Evolutionary conservation across 2,888 invertebrate species (phyloP).

Genomic region (Microctonus brassicae): DNA sequence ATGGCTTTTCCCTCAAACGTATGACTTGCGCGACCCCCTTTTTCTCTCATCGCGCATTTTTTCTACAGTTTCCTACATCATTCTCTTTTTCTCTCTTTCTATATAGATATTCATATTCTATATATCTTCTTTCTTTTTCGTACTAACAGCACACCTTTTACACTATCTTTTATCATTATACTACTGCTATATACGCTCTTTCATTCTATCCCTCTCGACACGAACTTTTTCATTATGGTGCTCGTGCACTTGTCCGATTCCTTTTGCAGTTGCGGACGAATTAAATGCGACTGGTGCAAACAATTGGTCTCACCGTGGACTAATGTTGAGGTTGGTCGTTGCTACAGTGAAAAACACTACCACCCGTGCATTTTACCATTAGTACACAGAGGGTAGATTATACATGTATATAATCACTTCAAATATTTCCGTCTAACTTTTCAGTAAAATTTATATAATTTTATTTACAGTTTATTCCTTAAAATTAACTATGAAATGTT

Average conservation of each 20-base stretch:
- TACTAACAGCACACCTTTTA: slow-evolving; percentile 20
- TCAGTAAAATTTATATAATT: slow-evolving; percentile 11
- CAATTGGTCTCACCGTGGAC: slow-evolving; percentile 38
- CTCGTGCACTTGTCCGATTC: slow-evolving; percentile 27
- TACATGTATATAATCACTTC: too few relatives aligned
- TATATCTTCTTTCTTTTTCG: too few relatives aligned
- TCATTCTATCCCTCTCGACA: slow-evolving; percentile 10
- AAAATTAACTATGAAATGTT: too few relatives aligned
- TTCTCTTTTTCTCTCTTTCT: slow-evolving; percentile 44
- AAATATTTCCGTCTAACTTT: too few relatives aligned
- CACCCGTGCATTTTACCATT: background rate
- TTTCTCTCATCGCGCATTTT: slow-evolving; percentile 22
- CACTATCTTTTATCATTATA: slow-evolving; percentile 32
- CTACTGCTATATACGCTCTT: slow-evolving; percentile 16
- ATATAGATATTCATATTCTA: too few relatives aligned
- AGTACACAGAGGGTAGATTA: background rate
- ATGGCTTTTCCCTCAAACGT: slow-evolving; percentile 60
- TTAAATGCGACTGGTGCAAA: slow-evolving; percentile 44
- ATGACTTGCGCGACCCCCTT: slow-evolving; percentile 35
- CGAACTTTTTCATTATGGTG: slow-evolving; percentile 33
- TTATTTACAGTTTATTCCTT: background rate
- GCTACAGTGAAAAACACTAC: slow-evolving; percentile 6
- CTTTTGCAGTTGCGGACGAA: slow-evolving; percentile 39
- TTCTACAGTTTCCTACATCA: slow-evolving; percentile 37
- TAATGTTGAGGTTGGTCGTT: slow-evolving; percentile 22